phyloP scores from a whole-genome alignment of 2,797 vertebrate genomes.

The Leuciscus waleckii region DNA sequence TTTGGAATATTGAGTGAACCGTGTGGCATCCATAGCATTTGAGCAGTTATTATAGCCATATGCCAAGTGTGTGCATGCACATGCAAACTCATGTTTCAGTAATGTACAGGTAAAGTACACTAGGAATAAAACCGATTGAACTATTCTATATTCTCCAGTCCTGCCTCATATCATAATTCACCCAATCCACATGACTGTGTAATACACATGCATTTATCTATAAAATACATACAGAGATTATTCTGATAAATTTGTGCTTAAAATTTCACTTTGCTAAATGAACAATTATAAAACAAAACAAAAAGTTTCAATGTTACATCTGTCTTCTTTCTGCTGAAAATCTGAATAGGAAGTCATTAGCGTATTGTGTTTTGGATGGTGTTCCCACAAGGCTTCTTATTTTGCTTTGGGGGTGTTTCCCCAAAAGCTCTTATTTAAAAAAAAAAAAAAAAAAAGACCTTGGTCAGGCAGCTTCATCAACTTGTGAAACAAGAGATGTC shows the following conservation, averaged over 20 bases:
- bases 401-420: too few species aligned
- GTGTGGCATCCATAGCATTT: slow-evolving; percentile 16
- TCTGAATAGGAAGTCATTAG: not conserved
- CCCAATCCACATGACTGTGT: not conserved
- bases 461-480: not conserved
- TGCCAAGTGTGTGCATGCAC: not conserved
- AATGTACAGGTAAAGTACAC: not conserved
- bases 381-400: not conserved
- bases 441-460: not conserved
- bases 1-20: slow-evolving; percentile 4
- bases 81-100: not conserved
- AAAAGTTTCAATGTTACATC: not conserved
- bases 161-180: not conserved
- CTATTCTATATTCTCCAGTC: not conserved
- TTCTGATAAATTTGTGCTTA: not conserved
- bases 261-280: not conserved
- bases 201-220: not conserved
- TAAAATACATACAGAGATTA: slow-evolving; percentile 3
- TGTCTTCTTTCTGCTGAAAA: not conserved
- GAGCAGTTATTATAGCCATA: not conserved
- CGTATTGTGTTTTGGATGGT: not conserved
- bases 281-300: too few species aligned
- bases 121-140: not conserved
- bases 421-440: too few species aligned
- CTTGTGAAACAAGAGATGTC: not conserved